A percentile compares a stretch with the other conserved stretches of the same genome.
These are phyloP conservation scores for Phyllostomus discolor DNA, from an alignment of 2,113 vertebrate species.

Conservation along the genomic window DNA sequence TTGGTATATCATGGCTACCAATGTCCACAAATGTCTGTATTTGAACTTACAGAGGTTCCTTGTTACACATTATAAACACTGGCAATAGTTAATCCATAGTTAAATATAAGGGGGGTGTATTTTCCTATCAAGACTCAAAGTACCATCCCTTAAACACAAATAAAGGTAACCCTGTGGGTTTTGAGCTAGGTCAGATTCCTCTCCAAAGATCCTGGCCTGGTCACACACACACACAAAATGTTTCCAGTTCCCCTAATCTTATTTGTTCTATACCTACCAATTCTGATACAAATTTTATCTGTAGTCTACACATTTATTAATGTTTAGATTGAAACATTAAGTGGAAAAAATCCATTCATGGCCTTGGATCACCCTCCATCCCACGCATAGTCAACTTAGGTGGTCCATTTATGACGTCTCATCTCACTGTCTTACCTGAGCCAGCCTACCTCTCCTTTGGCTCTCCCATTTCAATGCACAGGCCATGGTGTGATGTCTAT, in stretches of 20 bases:
- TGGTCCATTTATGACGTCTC: background rate
- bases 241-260: background rate
- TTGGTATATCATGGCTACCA: background rate
- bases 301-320: background rate
- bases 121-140: background rate
- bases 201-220: background rate
- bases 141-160: background rate
- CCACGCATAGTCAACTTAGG: background rate
- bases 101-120: background rate
- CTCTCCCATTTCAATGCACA: background rate
- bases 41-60: background rate
- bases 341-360: background rate
- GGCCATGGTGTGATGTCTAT: background rate
- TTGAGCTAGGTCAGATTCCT: background rate
- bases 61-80: background rate
- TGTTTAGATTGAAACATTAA: background rate
- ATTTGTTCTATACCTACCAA: background rate
- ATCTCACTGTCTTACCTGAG: background rate
- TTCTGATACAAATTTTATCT: background rate
- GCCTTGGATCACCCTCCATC: background rate
- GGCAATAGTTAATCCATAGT: background rate
- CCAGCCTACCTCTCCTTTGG: background rate
- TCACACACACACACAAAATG: too few relatives aligned
- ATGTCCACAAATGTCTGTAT: background rate
- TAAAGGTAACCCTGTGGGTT: background rate